Percentiles rank a stretch among this genome's conserved stretches.
Conservation (phyloP, 2,888 invertebrate genomes). For the Myopa tessellatipennis region DNA sequence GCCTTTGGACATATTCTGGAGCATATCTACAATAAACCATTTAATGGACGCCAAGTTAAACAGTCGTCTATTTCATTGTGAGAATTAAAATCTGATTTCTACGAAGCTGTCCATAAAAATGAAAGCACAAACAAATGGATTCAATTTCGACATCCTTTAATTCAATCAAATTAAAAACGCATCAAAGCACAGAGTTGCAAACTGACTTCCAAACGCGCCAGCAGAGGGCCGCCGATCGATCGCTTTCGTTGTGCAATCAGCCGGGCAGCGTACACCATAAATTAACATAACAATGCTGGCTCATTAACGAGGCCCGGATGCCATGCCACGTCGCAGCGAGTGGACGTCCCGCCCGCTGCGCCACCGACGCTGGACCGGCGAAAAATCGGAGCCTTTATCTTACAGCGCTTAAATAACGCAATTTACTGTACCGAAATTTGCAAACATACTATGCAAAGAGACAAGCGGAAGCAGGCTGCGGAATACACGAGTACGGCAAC, state of each 20-base stretch:
- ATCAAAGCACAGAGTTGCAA: background rate
- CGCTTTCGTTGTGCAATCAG: conserved; percentile 12
- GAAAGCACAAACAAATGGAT: no score
- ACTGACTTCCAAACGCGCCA: background rate
- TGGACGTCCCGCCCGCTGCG: background rate
- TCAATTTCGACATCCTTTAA: no score
- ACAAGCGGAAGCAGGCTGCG: conserved; percentile 37
- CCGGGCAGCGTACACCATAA: conserved; percentile 36
- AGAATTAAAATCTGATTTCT: no score
- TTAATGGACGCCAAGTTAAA: no score
- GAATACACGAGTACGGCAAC: conserved; percentile 34
- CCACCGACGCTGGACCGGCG: background rate
- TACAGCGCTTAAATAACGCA: conserved; percentile 46
- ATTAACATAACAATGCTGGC: conserved; percentile 66
- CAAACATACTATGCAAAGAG: conserved; percentile 52
- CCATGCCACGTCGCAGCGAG: background rate
- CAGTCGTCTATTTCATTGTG: no score
- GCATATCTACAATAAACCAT: no score
- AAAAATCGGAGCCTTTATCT: background rate
- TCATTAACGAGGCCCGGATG: conserved; percentile 56
- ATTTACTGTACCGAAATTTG: conserved; percentile 53
- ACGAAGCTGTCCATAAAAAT: no score
- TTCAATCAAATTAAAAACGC: no score
- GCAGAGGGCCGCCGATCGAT: background rate
- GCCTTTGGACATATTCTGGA: no score